These are phyloP conservation scores for Sminthurides aquaticus DNA, from an alignment of 2,888 invertebrate species.

Conservation along the genomic window DNA sequence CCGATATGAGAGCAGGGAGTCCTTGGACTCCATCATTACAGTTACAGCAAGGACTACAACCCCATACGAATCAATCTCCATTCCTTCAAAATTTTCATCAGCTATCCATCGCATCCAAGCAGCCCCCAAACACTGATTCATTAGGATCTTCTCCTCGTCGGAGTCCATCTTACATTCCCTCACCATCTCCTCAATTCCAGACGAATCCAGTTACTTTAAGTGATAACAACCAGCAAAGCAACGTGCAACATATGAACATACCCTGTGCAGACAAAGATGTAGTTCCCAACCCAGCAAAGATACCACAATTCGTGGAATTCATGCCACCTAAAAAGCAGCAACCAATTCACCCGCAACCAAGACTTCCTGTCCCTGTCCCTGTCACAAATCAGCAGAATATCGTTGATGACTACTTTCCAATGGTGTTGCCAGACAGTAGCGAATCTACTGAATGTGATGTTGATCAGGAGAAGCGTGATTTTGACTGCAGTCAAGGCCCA, in stretches of 20 bases:
- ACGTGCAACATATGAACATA: conserved; percentile 17
- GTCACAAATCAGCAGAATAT: conserved; percentile 19
- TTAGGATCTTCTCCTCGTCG: conserved; percentile 12
- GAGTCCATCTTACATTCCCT: conserved; percentile 12
- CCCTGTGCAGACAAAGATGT: conserved; percentile 1
- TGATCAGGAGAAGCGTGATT: conserved; percentile 26
- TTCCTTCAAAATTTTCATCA: not conserved
- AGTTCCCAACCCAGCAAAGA: not conserved
- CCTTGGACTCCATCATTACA: conserved; percentile 27
- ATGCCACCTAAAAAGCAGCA: conserved; percentile 13
- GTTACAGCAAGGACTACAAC: not conserved
- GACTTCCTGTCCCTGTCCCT: conserved; percentile 10
- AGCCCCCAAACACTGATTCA: conserved; percentile 14
- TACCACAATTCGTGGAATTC: conserved; percentile 21
- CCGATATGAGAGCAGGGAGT: conserved; percentile 31
- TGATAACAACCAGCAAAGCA: conserved; percentile 24
- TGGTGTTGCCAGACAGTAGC: conserved; percentile 25
- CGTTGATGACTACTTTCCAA: conserved; percentile 31
- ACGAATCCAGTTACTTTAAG: conserved; percentile 17
- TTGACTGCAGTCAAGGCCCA: conserved; percentile 31
- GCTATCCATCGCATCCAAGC: not conserved
- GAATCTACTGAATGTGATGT: conserved; percentile 19
- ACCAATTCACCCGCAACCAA: conserved; percentile 20
- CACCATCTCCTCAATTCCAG: conserved; percentile 8
- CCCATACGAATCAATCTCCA: conserved; percentile 6